Evolutionary conservation across 2,888 invertebrate species (phyloP).

Genomic region (Drosophila rellima): DNA sequence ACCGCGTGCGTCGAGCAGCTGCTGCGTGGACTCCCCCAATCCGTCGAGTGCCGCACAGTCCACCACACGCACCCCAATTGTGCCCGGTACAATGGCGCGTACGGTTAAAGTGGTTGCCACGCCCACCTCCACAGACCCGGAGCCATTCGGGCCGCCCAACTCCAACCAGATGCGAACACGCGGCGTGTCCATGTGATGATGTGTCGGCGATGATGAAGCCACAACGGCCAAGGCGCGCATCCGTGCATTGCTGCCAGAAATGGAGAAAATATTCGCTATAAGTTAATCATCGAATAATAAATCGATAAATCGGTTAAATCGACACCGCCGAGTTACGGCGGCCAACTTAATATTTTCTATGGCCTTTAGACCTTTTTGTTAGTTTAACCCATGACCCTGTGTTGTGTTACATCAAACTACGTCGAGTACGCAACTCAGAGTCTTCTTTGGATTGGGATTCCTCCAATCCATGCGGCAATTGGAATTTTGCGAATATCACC

Average conservation of each 20-base stretch:
- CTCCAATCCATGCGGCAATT: too few relatives aligned
- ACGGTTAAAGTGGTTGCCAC: conserved; percentile 89
- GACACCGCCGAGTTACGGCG: too few relatives aligned
- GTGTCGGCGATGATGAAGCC: conserved; percentile 3
- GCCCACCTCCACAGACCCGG: conserved; percentile 89
- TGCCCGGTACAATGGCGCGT: conserved; percentile 87
- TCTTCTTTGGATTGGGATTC: too few relatives aligned
- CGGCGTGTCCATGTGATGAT: conserved; percentile 82
- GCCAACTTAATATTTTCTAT: too few relatives aligned
- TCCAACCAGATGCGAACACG: conserved; percentile 91
- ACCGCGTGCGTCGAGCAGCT: conserved; percentile 90
- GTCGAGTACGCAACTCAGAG: too few relatives aligned
- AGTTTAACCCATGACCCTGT: too few relatives aligned
- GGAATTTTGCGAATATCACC: too few relatives aligned
- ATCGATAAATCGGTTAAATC: too few relatives aligned
- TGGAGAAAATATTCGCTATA: too few relatives aligned
- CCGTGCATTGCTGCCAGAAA: conserved; percentile 53
- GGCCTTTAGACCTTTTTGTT: too few relatives aligned
- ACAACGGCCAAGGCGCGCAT: conserved; percentile 67
- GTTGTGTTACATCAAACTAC: too few relatives aligned
- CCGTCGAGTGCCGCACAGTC: conserved; percentile 93
- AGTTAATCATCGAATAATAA: too few relatives aligned
- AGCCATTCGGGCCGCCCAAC: conserved; percentile 87
- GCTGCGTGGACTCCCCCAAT: conserved; percentile 91
- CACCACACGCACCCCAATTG: conserved; percentile 90